Base-by-base conservation (phyloP, 2,113 vertebrate genomes). In the Brevimyrus niger region DNA sequence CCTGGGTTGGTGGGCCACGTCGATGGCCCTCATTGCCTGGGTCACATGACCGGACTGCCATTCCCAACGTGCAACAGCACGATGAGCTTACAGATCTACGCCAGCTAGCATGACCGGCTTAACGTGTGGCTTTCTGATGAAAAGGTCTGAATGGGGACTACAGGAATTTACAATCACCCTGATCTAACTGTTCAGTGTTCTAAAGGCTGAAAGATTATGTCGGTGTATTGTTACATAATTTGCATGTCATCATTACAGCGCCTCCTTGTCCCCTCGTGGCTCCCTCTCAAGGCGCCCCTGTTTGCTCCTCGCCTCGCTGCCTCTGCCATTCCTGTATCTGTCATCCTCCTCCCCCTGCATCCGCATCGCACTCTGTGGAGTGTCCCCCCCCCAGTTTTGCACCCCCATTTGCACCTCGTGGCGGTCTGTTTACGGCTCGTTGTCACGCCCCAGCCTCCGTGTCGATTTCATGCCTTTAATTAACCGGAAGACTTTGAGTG, bases 401-500 rank as follows among this genome's bases (percentile, higher is more conserved):
- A 87, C 86, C n/a, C n/a, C 4, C 44, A 19, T 19, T 2, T 38
- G 87, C 38, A 23, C 61, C 35, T 31, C 21, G 38, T 11, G 6
- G 19, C n/a, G 53, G 15, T 53, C 42, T 89, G 80, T 58, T 61
- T 84, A 46, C 21, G n/a, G 23, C 80, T 55, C 38, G 23, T 44
- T 84, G 80, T 58, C 53, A 44, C 50, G 11, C 53, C 53, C 61
- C n/a, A 27, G n/a, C 38, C 50, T 9, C 80, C 10, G 51, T 58
- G 76, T 85, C 51, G 13, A 58, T 84, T 58, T 42, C 69, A 42
- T n/a, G 21, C 27, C 88, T 83, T 38, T 84, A 89, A 84, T 89
- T 84, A 58, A 89, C 80, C 15, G 80, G 38, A 85, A 38, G 80
- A 61, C 51, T 47, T 23, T 53, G 27, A 89, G 80, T 53, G 51